Evolutionary conservation across 2,113 vertebrate species (phyloP), one percentile per base, ranked within the genome.

Genomic region (Cynoglossus semilaevis): DNA sequence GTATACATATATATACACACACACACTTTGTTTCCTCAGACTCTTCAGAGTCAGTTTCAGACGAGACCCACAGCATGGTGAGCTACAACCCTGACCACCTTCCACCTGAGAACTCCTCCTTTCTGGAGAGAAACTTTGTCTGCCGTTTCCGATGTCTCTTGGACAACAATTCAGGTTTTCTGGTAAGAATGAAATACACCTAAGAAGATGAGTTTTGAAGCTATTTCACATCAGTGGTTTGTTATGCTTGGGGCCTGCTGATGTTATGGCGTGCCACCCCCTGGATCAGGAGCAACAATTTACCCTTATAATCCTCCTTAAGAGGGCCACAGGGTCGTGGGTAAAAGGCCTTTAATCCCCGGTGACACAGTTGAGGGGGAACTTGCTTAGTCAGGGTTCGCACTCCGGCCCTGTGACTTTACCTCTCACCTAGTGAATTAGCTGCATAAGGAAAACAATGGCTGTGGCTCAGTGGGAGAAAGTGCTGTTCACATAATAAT

Each of bases 131-230:
- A 68, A 85, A 77, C 66, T 93, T 93, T 0, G 76, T 91, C 64
- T 93, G 92, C 73, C 85, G 86, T 34, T 93, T 94, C 71, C 88
- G 90, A 58, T 94, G 93, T 59, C 76, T 93, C 43, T 52, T 93
- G 77, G 92, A 92, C 82, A 92, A 89, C 52, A 92, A 91, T 29
- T 91, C 91, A 0, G 91, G 91, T 42, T 93, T 93, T 73, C 71
- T 91, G 87, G 93, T 85, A 1, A 70, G 58, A 53, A 3, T 2
- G 0, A 16, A 5, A 29, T 9, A 16, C 16, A 10, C 14, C 12
- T 29, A 29, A 29, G 22, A 29, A 29, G 22, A 29, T 29, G 22
- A 10, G 1, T 38, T 38, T 10, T 38, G 1, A 10, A 38, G 9
- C 2, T 36, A 9, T 36, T 38, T 38, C 2, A 18, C 37, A 19